phyloP scores from a whole-genome alignment of 2,113 vertebrate genomes.

The Pterocles gutturalis region DNA sequence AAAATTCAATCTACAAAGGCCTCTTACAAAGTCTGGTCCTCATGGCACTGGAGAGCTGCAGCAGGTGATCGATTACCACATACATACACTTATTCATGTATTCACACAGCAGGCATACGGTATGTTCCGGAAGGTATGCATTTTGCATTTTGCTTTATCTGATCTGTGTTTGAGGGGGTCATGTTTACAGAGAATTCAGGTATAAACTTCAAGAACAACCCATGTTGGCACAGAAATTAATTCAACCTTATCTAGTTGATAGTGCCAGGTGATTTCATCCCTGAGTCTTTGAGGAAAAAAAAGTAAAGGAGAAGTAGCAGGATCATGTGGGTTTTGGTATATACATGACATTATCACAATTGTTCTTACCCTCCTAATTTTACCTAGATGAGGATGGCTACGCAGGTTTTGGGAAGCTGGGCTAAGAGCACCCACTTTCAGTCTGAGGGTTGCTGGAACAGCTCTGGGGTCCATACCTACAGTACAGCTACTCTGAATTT shows the following conservation, averaged over 20 bases:
- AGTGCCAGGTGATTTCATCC: not conserved
- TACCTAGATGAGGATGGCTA: not conserved
- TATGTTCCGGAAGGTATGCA: not conserved
- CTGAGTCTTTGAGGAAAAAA: not conserved
- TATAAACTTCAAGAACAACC: not conserved
- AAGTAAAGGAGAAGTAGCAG: not conserved
- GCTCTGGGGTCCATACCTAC: not conserved
- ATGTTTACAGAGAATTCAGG: not conserved
- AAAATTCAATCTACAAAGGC: not conserved
- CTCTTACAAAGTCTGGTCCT: not conserved
- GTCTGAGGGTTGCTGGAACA: not conserved
- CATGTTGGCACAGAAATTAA: not conserved
- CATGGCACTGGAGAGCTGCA: not conserved
- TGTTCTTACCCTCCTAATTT: not conserved
- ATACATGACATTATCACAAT: not conserved
- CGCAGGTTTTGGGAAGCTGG: not conserved
- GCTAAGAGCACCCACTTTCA: not conserved
- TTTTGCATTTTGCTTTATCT: not conserved
- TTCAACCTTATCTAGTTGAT: not conserved
- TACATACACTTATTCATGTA: not conserved
- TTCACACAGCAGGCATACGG: not conserved
- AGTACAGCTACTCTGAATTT: not conserved
- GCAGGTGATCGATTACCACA: not conserved
- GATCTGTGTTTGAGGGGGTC: not conserved
- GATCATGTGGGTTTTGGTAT: not conserved